Evolutionary conservation across 2,797 vertebrate genomes (phyloP), one percentile per base, ranked within the genome.

Genomic region (Oryzias sinensis): DNA sequence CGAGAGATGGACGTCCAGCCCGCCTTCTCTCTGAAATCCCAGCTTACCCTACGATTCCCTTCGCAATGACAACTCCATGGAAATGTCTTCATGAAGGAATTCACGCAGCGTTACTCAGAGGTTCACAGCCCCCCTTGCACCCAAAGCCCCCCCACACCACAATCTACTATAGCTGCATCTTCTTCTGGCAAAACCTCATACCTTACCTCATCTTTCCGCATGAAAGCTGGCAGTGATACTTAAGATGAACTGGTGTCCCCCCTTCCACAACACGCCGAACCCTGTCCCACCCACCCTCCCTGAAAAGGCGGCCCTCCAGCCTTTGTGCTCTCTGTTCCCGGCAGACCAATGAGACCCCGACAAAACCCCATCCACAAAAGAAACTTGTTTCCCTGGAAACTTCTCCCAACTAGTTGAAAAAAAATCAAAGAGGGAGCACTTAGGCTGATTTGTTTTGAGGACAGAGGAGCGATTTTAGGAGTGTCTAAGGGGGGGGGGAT

Each of bases 301-400:
- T 81, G 85, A 72, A 86, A 84, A 78, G 66, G 43, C 65, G 59
- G 71, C 75, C 81, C 81, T 85, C 77, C 13, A 88, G 91, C 90
- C 91, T 95, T 96, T 94, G 92, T 93, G 74, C 65, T 80, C 77
- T 53, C 77, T 86, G 81, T 90, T 92, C 90, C 89, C 89, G 74
- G 92, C 77, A 86, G 81, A 92, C 91, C 85, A 87, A 87, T 91
- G 91, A 92, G 90, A 92, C 93, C 91, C 92, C 74, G 90, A 88
- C 94, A 87, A 87, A 61, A 94, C 93, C 88, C 90, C 85, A 51
- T 87, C 84, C 89, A 95, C 93, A 95, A 95, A 96, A 93, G 93
- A 92, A 93, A 83, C 90, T 79, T 79, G 95, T 98, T 94, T 93
- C 95, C 95, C 91, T 91, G 94, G 96, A 93, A 95, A 96, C 95